These are phyloP conservation scores for Zosterops pallidus DNA, from an alignment of 2,113 vertebrate genomes.

Conservation along the genomic window DNA sequence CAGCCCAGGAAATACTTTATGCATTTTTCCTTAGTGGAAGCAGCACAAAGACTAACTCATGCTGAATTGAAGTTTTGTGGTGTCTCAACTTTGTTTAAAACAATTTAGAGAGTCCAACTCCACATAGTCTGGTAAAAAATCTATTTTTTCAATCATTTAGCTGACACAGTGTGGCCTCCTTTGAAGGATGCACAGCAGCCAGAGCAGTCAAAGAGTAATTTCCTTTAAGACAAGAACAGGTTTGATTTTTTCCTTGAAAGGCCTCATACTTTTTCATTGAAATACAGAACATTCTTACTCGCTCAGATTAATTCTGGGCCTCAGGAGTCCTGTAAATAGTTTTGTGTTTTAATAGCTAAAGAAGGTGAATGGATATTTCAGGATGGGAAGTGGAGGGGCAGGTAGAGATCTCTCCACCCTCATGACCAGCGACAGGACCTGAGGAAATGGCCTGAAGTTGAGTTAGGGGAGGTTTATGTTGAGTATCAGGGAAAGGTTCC, in stretches of 20 bases:
- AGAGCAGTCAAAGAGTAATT: background rate
- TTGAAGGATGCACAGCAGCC: constrained; percentile 2
- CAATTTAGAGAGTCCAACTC: constrained; percentile 7
- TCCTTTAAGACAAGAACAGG: background rate
- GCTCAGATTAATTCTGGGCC: background rate
- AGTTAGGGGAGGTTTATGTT: background rate
- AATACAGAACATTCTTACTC: background rate
- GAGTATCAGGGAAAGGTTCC: background rate
- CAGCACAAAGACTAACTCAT: constrained; percentile 32
- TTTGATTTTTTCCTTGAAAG: background rate
- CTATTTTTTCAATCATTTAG: constrained; percentile 7
- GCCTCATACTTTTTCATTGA: background rate
- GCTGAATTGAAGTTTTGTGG: constrained; percentile 32
- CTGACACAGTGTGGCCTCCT: background rate
- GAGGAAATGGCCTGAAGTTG: background rate
- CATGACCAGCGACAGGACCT: background rate
- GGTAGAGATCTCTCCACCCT: background rate
- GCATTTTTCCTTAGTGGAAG: constrained; percentile 6
- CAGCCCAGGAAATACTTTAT: constrained; percentile 46
- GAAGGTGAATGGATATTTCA: background rate
- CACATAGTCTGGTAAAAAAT: constrained; percentile 9
- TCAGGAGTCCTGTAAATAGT: background rate
- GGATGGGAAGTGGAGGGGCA: background rate
- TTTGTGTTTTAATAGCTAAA: background rate
- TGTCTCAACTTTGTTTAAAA: constrained; percentile 50